Evolutionary conservation across 2,113 vertebrate genomes (phyloP), one percentile per base, ranked within the genome.

Genomic region (Sialia sialis): DNA sequence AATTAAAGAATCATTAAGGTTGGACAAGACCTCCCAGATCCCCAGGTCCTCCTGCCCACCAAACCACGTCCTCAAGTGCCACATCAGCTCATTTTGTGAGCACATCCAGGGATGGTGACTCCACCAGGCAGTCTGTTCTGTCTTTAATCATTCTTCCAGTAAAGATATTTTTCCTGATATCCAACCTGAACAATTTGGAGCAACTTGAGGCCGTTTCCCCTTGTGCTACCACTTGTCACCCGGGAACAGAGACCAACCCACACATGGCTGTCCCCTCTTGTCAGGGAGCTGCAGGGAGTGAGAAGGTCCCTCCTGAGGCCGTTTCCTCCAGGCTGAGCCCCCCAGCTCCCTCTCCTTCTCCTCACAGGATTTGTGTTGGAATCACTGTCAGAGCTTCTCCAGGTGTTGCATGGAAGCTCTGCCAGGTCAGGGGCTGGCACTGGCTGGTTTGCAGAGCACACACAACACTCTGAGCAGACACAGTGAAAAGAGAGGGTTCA

Each of bases 51-150:
- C 14, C n/a, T 43, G 44, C 9, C 44, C 17, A 3, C 38, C 59
- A 54, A 77, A 60, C 30, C 41, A 41, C 0, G 1, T 36, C 29
- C 84, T 87, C 56, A 21, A 34, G 48, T n/a, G 56, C 74, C n/a
- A 29, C 3, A 0, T 20, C 6, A 6, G 17, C 9, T 49, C 17
- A 1, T 22, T 36, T 41, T 64, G 2, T 22, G 21, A 73, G 6
- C 43, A 18, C 1, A 1, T 26, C 39, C 74, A 41, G 56, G 34
- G 56, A 46, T 11, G 48, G 39, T 54, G 41, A 25, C 34, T 79
- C 41, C 23, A n/a, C 38, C 77, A 58, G 18, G 23, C 43, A 78
- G 13, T 14, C n/a, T 39, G 29, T 20, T 46, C 34, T 23, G 9
- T 14, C 9, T 21, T 41, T 41, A 48, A 20, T 55, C 34, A 29